Conservation (phyloP, 2,797 vertebrate species). For the Pygocentrus nattereri region DNA sequence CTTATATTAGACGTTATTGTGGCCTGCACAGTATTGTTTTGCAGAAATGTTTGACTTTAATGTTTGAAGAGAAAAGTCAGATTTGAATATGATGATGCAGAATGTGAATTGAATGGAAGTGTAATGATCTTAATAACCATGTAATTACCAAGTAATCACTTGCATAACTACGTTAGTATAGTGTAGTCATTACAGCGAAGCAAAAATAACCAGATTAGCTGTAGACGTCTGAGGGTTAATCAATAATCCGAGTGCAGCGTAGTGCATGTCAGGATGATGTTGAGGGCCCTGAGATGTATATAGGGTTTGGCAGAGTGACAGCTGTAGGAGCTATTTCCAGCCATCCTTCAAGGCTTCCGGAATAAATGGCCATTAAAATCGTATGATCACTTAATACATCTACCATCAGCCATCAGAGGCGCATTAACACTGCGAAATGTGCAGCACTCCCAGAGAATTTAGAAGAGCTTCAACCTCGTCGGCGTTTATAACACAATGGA, state of each 20-base stretch:
- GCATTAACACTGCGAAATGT: constrained; percentile 68
- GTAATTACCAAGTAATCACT: too few relatives aligned
- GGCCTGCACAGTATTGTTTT: too few relatives aligned
- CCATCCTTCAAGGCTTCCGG: constrained; percentile 67
- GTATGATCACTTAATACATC: constrained; percentile 77
- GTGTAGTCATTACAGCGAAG: too few relatives aligned
- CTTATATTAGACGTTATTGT: too few relatives aligned
- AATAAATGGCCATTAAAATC: constrained; percentile 80
- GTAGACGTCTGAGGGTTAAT: background rate
- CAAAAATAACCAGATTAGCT: too few relatives aligned
- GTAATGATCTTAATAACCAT: too few relatives aligned
- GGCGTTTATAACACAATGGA: constrained; percentile 45
- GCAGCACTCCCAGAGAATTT: constrained; percentile 31
- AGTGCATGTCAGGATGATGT: background rate
- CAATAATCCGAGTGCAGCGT: background rate
- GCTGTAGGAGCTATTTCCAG: constrained; percentile 64
- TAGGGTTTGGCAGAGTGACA: constrained; percentile 58
- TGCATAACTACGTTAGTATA: too few relatives aligned
- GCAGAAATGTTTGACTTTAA: too few relatives aligned
- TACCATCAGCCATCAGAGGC: constrained; percentile 72
- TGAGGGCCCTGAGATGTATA: background rate
- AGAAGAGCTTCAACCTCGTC: constrained; percentile 45
- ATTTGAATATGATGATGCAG: too few relatives aligned
- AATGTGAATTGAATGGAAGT: too few relatives aligned
- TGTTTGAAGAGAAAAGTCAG: too few relatives aligned